Evolutionary conservation across 2,888 invertebrate species (phyloP).

Genomic region (Caenorhabditis sp.): DNA sequence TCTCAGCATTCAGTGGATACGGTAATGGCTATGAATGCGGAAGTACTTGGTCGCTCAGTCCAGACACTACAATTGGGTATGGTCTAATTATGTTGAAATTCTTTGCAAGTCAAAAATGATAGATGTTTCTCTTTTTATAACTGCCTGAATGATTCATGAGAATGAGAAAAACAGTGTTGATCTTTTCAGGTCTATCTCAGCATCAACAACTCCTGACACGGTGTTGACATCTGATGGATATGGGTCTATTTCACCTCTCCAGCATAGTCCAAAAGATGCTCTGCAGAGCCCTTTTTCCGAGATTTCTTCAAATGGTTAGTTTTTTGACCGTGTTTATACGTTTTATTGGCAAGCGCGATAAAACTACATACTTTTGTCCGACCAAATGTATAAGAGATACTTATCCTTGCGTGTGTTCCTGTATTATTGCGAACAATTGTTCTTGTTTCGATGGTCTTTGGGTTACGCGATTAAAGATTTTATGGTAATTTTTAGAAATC

Average conservation of each 20-base stretch:
- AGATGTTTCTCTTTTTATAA: neutral
- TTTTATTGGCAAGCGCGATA: neutral
- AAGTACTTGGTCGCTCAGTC: conserved; percentile 69
- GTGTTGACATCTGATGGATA: conserved; percentile 76
- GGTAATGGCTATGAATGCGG: conserved; percentile 79
- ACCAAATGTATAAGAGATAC: neutral
- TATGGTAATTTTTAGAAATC: neutral
- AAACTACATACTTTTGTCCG: conserved; percentile 10
- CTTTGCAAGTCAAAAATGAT: conserved; percentile 32
- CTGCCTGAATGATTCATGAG: too few relatives aligned
- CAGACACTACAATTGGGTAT: conserved; percentile 69
- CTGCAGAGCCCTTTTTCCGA: conserved; percentile 42
- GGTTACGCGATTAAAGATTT: neutral
- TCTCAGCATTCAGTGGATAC: conserved; percentile 69
- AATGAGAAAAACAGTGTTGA: conserved; percentile 9
- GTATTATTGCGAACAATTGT: conserved; percentile 11
- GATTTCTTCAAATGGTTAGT: conserved; percentile 33
- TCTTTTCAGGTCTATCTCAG: conserved; percentile 57
- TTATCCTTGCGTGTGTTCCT: conserved; percentile 2
- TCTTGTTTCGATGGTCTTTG: conserved; percentile 32
- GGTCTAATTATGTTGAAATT: conserved; percentile 37
- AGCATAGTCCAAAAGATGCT: conserved; percentile 57
- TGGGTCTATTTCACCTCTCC: conserved; percentile 66
- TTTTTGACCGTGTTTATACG: neutral
- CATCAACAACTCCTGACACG: conserved; percentile 79